Evolutionary conservation across 2,797 vertebrate genomes (phyloP), one percentile per base, ranked within the genome.

Genomic region (Alcedo atthis): DNA sequence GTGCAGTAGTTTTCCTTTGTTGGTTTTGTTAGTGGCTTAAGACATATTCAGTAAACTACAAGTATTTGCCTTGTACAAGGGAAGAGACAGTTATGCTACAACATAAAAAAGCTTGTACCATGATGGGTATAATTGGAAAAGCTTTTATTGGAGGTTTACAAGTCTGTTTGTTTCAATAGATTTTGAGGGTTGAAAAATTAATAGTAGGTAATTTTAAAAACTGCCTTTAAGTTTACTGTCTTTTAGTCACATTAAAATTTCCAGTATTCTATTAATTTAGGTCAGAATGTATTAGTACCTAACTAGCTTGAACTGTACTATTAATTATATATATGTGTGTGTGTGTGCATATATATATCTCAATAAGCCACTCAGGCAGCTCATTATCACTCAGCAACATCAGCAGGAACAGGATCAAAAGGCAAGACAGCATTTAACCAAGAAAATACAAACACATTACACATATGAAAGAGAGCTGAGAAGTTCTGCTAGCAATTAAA

Each of bases 331-430:
- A 55, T 69, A 70, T 70, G 35, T 81, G 30, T 79, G 70, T 62
- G 37, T 15, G 37, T 37, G 13, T 35, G 10, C 10, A 51, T 80
- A 32, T 61, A 30, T 68, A 51, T 77, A n/a, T 75, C 24, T 84
- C 92, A 84, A 33, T 92, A 92, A 48, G 77, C 82, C 59, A 90
- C 77, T 76, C 8, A 9, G 55, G 83, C 53, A 86, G 73, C 89
- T 87, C 55, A 73, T 96, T 96, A 91, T 90, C 74, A 73, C 70
- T 70, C 77, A 68, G 37, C 58, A 74, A 53, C 80, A 88, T 68
- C 78, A 85, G 81, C 88, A 92, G 85, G 81, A 93, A 15, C 10
- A 76, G 37, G 62, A 87, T 93, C 69, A 94, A 92, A 96, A 95
- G 85, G 81, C 89, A 79, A 81, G 54, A 55, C 69, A 69, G 69